Evolutionary conservation across 2,113 vertebrate genomes (phyloP), one percentile per base, ranked within the genome.

Genomic region (Brachirus orientalis): DNA sequence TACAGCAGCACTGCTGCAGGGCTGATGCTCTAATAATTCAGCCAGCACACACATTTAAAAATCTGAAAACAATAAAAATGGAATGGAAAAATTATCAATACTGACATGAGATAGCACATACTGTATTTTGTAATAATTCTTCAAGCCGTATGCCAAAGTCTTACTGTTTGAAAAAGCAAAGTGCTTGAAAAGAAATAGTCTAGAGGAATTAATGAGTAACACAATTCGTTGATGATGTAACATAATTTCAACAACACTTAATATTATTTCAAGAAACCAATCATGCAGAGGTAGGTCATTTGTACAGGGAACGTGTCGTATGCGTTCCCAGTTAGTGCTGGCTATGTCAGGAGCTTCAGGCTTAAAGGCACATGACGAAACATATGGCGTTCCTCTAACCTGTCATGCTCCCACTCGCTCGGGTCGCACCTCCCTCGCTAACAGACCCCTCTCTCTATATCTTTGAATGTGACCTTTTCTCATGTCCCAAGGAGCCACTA

Each of bases 401-500:
- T 63, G 67, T 71, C 69, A 62, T 48, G 33, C 47, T 60, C 67
- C 33, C 40, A 40, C 53, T 56, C 45, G 7, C 47, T 65, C 22
- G 22, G 60, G 51, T 75, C 74, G 62, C 44, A 72, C 35, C 46
- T 40, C 50, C 46, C 55, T 46, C 17, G 0, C 38, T 35, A 61
- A 43, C 64, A 72, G 18, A 78, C 79, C 75, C 3, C 6, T 7
- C 51, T 84, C 82, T 82, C 63, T 47, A 45, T 72, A 69, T 11
- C n/a, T n/a, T 28, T 16, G 66, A 54, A 46, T 53, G 7, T 72
- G 74, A 88, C 46, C 70, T 81, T 50, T 83, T 65, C 64, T 72
- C 41, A 35, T 77, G 71, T 69, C 72, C 78, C 87, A 63, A 7
- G 46, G 66, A 82, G 83, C 72, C 72, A 17, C 69, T 93, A 88